Percentiles rank a stretch among this genome's conserved stretches.
phyloP scores from a whole-genome alignment of 2,113 vertebrate genomes.

The Rhinolophus ferrumequinum region DNA sequence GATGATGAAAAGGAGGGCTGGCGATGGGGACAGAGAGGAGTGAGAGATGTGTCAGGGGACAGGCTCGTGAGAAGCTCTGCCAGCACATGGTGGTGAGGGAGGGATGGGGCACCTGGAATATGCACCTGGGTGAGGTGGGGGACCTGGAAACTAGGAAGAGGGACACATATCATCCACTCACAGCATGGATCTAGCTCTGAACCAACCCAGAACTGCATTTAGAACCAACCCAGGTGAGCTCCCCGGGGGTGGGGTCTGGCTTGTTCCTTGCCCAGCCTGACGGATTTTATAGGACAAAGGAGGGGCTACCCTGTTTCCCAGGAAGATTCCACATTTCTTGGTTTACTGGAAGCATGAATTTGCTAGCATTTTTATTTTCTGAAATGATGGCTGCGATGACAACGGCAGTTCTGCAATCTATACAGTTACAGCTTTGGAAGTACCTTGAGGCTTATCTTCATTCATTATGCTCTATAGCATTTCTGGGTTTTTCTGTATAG shows the following conservation, averaged over 20 bases:
- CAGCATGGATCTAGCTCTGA: neutral
- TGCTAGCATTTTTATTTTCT: conserved; percentile 13
- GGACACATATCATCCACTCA: neutral
- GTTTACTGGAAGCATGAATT: neutral
- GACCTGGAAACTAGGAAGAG: neutral
- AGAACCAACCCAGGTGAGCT: no score
- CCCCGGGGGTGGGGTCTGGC: neutral
- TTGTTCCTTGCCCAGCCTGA: neutral
- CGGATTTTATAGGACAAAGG: neutral
- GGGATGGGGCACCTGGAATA: neutral
- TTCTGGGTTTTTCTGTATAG: neutral
- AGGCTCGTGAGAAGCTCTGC: neutral
- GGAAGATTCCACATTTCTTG: neutral
- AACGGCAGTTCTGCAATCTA: accelerated
- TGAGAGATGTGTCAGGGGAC: accelerated
- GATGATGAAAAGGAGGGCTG: neutral
- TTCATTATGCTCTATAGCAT: neutral
- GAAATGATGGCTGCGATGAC: neutral
- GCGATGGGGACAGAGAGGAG: no score
- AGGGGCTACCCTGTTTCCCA: neutral
- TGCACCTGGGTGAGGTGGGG: neutral
- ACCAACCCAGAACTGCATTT: neutral
- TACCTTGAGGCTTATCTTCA: neutral
- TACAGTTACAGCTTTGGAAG: neutral
- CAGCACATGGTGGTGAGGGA: no score